Evolutionary conservation across 1,140 invertebrate genomes (phyloP), one percentile per base, ranked within the genome.

Genomic region (Cryptotermes secundus): DNA sequence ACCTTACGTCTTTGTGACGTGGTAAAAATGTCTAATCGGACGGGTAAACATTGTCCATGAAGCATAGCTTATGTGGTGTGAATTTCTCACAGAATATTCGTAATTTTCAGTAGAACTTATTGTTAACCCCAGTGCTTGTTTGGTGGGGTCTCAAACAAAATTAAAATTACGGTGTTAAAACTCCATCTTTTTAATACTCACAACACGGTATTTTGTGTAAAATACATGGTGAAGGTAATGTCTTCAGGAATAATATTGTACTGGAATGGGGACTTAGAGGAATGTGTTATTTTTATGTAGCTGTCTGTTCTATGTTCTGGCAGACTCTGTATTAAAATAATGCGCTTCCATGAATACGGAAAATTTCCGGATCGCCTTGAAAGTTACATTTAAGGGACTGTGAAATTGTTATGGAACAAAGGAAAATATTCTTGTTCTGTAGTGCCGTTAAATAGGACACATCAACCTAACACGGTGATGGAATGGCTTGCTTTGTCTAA

Each of bases 211-310:
- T 49, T 3, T 22, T 49, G 45, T 4, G 1, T 49, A 16, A 49
- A 16, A 19, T 19, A 14, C 16, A 49, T 6, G 59, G 59, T 72
- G 59, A 72, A 31, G 59, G 59, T 72, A n/a, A n/a, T 7, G 9
- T 72, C 3, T 72, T 31, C n/a, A n/a, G n/a, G 59, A 26, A 7
- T 3, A 1, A n/a, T 26, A n/a, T 0, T 31, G n/a, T 72, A 14
- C 6, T 16, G 16, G n/a, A 72, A 16, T 72, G n/a, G 59, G 59
- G 3, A 31, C 4, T 31, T 72, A n/a, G 59, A 72, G 26, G 31
- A 72, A n/a, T 72, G n/a, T 72, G n/a, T 72, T 72, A 72, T 72
- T 72, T 72, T 72, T 31, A 31, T 72, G 59, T 72, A 72, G 19
- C 59, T 72, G 59, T 72, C n/a, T 72, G 59, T 72, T n/a, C 26